Base-by-base conservation (phyloP, 2,113 vertebrate genomes). In the Daphoenositta chrysoptera region DNA sequence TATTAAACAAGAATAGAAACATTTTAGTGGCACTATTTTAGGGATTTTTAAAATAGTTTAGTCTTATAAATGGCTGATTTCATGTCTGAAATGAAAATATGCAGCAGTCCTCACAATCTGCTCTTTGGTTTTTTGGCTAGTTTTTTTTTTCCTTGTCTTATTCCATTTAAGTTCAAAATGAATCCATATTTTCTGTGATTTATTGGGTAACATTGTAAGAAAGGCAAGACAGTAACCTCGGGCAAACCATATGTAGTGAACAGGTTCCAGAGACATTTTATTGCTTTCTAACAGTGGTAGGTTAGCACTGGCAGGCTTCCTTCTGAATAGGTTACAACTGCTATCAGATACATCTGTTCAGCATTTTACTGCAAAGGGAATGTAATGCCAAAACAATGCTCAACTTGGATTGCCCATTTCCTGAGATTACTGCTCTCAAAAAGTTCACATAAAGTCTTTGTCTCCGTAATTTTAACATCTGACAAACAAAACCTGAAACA, bases 261-360 rank as follows among this genome's bases (percentile, higher is more conserved):
- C 94, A 97, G 84, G 91, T 95, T 96, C 93, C 89, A 94, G 84
- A 97, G 85, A 91, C 56, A 57, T 24, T 93, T 94, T 93, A 96
- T 77, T 96, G 66, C 71, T 84, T 93, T 96, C 64, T 94, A 86
- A 60, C 82, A 95, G 64, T 80, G 75, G 71, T 94, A 86, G 82
- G 82, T 95, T 95, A 91, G 58, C 73, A 92, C 77, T 94, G 89
- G 80, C 90, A 87, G 35, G 61, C 57, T 95, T 94, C 83, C 71
- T 87, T 37, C 92, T 89, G 83, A 92, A 87, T 91, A 89, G 83
- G 80, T 87, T 96, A 91, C 84, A 94, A 95, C 84, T 94, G 63
- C 87, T 94, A 88, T 95, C 90, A 96, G 86, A 91, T 88, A 93
- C 93, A 96, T 95, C 94, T 97, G 95, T 93, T 97, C 93, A 96